Base-by-base conservation (phyloP, 2,888 invertebrate genomes). In the Synergus japonicus region DNA sequence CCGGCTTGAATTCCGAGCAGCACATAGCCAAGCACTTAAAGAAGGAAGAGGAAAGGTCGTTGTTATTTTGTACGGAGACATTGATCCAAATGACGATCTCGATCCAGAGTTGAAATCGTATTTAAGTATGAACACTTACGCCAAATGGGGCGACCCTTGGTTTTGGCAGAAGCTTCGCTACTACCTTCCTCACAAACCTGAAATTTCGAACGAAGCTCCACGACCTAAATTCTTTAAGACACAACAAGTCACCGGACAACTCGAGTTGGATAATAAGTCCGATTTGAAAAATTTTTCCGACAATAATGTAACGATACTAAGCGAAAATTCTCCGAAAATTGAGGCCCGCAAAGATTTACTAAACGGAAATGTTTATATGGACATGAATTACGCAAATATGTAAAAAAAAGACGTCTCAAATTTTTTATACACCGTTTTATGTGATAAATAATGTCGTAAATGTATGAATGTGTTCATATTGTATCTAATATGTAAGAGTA, bases 121-220 rank as follows among this genome's bases (percentile, higher is more conserved):
- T 89, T 92, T 97, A 8, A 94, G 94, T 81, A 95, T 94, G 91
- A 96, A 96, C 90, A 97, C 97, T 0, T 97, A 97, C 88, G 93
- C 97, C 49, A 95, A 96, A 87, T 96, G 96, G 96, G 96, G 95
- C 15, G 96, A 97, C 89, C 95, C 95, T 9, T 96, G 95, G 95
- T 97, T 97, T 92, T 97, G 97, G 97, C 93, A 96, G 79, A 96
- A 96, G 89, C 92, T 97, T 77, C 93, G 94, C 54, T 96, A 95
- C 89, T 96, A 97, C 1, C 92, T 96, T 88, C 96, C 96, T 0
- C 96, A 95, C 91, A 79, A 66, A 7, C 9, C 67, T n/a, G 69
- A 67, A 2, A n/a, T 64, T 2, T 13, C 15, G 1, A n/a, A 73
- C 13, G 73, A 44, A 41, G 2, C 1, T 4, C 10, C 41, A 8